These are phyloP conservation scores for Chymomyza costata DNA, from an alignment of 1,140 invertebrate species.

Conservation along the genomic window DNA sequence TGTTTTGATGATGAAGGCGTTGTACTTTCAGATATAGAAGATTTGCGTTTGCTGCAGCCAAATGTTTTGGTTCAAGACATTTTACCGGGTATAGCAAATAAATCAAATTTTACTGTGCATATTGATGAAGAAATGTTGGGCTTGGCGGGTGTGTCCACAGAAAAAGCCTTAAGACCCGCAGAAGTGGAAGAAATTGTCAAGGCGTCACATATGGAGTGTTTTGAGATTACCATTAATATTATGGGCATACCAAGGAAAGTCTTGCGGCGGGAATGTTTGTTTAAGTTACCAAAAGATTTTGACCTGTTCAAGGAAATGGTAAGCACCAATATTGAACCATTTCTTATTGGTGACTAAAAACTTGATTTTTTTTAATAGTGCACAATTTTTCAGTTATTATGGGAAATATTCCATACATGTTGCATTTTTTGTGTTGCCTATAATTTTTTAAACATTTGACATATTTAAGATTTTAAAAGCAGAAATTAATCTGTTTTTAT, in stretches of 20 bases:
- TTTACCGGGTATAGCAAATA: slow-evolving; percentile 34
- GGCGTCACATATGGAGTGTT: slow-evolving; percentile 24
- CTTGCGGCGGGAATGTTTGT: slow-evolving; percentile 17
- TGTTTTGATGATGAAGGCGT: slow-evolving; percentile 66
- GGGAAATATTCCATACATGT: too few species aligned
- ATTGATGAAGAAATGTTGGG: slow-evolving; percentile 30
- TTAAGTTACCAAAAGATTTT: slow-evolving; percentile 33
- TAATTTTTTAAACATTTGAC: not conserved
- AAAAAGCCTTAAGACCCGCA: not conserved
- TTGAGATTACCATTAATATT: slow-evolving; percentile 27
- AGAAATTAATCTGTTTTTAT: not conserved
- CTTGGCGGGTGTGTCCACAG: slow-evolving; percentile 18
- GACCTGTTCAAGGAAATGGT: slow-evolving; percentile 36
- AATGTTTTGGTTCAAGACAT: slow-evolving; percentile 43
- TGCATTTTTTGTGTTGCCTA: too few species aligned
- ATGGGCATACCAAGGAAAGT: slow-evolving; percentile 19
- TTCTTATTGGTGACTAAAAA: too few species aligned
- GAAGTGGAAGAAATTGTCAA: slow-evolving; percentile 27
- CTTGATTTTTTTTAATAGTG: too few species aligned
- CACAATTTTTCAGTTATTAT: too few species aligned
- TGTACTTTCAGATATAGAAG: slow-evolving; percentile 61
- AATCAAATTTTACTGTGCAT: slow-evolving; percentile 28
- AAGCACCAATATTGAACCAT: slow-evolving; percentile 12
- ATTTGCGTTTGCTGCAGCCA: slow-evolving; percentile 34
- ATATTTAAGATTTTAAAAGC: not conserved